Evolutionary conservation across 2,113 vertebrate species (phyloP).

Genomic region (Mormyrus iriodes): DNA sequence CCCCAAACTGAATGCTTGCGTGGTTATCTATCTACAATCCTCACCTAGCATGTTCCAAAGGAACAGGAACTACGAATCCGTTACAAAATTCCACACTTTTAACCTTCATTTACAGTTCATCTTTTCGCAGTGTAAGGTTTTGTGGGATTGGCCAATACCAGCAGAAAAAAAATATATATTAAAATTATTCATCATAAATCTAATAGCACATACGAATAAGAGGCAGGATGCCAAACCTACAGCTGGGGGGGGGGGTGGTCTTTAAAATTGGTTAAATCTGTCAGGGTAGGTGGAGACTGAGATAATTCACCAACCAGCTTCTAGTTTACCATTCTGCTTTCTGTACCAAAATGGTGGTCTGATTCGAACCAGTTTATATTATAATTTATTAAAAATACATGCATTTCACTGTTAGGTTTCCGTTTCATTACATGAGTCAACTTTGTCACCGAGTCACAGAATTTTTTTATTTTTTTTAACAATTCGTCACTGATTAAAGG

Average conservation of each 20-base stretch:
- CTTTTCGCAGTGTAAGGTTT: not conserved
- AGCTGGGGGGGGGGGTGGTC: not conserved
- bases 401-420: not conserved
- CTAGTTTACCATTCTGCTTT: not conserved
- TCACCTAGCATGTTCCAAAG: not conserved
- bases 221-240: not conserved
- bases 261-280: not conserved
- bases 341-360: not conserved
- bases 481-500: not conserved
- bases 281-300: not conserved
- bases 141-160: not conserved
- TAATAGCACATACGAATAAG: not conserved
- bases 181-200: not conserved
- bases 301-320: not conserved
- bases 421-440: not conserved
- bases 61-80: not conserved
- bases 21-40: not conserved
- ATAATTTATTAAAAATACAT: not conserved
- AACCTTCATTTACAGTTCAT: not conserved
- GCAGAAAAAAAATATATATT: not conserved
- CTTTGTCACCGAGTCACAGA: not conserved
- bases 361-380: not conserved
- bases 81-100: not conserved
- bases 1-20: not conserved
- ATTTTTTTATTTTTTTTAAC: too few relatives aligned